These are phyloP conservation scores for Isichthys henryi DNA, from an alignment of 2,113 vertebrate genomes.

Conservation along the genomic window DNA sequence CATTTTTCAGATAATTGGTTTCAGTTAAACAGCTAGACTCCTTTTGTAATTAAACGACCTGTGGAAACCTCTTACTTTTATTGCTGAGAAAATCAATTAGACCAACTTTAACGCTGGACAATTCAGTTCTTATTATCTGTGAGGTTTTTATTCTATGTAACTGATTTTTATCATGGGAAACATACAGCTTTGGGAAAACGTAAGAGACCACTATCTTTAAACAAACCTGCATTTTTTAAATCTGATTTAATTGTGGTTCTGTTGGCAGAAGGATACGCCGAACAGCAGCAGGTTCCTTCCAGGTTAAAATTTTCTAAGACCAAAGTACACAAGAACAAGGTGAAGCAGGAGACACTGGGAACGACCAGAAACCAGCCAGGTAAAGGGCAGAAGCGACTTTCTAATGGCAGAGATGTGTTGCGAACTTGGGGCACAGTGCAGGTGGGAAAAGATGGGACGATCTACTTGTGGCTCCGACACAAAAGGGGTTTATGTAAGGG, in stretches of 20 bases:
- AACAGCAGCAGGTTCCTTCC: no score
- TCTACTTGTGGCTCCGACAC: no score
- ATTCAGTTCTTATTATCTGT: not conserved
- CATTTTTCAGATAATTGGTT: not conserved
- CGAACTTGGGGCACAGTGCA: no score
- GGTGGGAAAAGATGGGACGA: no score
- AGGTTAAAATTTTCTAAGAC: no score
- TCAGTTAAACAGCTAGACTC: not conserved
- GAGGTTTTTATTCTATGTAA: not conserved
- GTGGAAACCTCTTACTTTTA: conserved; percentile 2
- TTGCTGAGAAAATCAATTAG: not conserved
- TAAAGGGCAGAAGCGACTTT: no score
- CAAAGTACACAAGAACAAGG: no score
- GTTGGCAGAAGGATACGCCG: no score
- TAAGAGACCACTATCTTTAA: not conserved
- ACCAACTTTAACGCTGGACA: not conserved
- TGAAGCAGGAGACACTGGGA: no score
- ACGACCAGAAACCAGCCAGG: no score
- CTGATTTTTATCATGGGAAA: not conserved
- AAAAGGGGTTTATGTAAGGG: no score
- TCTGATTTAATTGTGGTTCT: not conserved
- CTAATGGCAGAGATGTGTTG: no score
- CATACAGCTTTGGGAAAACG: not conserved
- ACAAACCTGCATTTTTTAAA: not conserved
- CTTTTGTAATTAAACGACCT: not conserved